A percentile compares a stretch with the other conserved stretches of the same genome.
These are phyloP conservation scores for Discoglossus pictus DNA, from an alignment of 2,797 vertebrate genomes.

Conservation along the genomic window DNA sequence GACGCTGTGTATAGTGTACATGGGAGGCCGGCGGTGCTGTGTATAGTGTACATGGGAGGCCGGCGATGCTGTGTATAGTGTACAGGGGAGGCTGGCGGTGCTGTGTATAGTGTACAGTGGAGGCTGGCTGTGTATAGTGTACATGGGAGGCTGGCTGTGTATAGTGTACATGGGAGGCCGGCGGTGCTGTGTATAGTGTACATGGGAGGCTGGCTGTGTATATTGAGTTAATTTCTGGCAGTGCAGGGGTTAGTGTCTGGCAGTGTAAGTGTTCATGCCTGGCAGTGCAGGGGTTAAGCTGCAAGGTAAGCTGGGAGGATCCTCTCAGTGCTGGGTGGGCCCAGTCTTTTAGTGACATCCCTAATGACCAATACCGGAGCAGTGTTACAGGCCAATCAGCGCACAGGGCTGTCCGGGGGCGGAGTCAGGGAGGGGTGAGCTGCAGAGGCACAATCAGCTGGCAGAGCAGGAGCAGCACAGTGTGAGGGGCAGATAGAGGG, in stretches of 20 bases:
- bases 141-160: not conserved
- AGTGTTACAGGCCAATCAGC: not conserved
- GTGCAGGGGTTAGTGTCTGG: conserved; percentile 12
- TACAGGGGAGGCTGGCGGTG: not conserved
- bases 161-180: not conserved
- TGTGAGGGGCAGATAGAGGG: conserved; percentile 1
- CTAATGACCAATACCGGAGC: conserved; percentile 28
- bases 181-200: not conserved
- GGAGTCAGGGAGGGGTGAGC: not conserved
- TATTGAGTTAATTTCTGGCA: conserved; percentile 6
- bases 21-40: too few species aligned
- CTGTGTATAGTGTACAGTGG: not conserved
- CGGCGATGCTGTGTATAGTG: too few species aligned
- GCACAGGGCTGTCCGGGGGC: not conserved
- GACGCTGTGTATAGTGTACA: too few species aligned
- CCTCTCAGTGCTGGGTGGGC: conserved; percentile 12
- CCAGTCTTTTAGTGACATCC: conserved; percentile 33
- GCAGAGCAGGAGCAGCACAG: conserved; percentile 14
- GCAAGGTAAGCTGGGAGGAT: conserved; percentile 30
- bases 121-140: not conserved
- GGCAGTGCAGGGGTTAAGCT: conserved; percentile 33
- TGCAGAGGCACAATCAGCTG: conserved; percentile 2
- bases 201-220: not conserved
- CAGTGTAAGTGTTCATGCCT: not conserved
- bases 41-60: too few species aligned